Evolutionary conservation across 2,113 vertebrate genomes (phyloP).

Genomic region (Arvicanthis niloticus): DNA sequence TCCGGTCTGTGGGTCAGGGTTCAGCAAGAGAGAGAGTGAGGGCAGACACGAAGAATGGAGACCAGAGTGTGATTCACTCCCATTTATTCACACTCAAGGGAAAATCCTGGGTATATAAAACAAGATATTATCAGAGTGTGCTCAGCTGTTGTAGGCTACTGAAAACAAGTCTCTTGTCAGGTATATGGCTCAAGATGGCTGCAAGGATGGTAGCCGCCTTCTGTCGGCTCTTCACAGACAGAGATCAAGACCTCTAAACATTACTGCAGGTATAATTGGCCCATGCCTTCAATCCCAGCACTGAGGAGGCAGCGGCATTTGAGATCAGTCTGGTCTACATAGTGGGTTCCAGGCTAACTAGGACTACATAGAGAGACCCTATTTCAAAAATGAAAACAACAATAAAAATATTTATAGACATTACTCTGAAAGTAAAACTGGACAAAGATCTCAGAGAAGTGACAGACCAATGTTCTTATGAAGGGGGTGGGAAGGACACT

Average conservation of each 20-base stretch:
- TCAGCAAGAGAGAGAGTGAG: too few relatives aligned
- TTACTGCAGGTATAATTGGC: neutral
- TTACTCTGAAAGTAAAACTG: constrained; percentile 45
- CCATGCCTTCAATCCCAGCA: neutral
- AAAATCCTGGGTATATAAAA: too few relatives aligned
- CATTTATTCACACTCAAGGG: too few relatives aligned
- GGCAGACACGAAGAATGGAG: too few relatives aligned
- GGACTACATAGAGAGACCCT: neutral
- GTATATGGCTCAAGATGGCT: too few relatives aligned
- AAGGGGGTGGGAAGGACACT: neutral
- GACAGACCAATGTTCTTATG: neutral
- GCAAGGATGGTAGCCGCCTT: too few relatives aligned
- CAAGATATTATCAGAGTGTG: too few relatives aligned
- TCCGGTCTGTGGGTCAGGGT: too few relatives aligned
- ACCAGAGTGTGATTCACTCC: too few relatives aligned
- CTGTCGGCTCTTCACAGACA: neutral
- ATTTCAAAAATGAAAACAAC: neutral
- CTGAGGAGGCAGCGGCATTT: neutral
- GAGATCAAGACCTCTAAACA: neutral
- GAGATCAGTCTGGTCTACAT: neutral
- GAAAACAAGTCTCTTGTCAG: too few relatives aligned
- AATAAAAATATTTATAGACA: neutral
- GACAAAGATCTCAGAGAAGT: constrained; percentile 44
- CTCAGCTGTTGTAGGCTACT: too few relatives aligned
- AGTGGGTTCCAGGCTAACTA: neutral